A percentile compares a stretch with the other conserved stretches of the same genome.
Evolutionary conservation across 2,113 vertebrate species (phyloP).

Genomic region (Scomber colias): DNA sequence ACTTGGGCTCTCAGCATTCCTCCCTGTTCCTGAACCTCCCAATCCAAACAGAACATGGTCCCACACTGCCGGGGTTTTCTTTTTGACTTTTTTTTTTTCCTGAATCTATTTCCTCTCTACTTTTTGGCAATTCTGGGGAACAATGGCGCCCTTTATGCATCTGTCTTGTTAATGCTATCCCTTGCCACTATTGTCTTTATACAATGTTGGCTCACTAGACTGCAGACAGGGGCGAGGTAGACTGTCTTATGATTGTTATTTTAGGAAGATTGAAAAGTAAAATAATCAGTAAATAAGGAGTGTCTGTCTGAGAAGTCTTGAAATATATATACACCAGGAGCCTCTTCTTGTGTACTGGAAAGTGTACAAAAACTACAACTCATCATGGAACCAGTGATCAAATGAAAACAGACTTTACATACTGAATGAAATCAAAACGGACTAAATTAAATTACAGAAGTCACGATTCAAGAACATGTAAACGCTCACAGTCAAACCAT

Average conservation of each 20-base stretch:
- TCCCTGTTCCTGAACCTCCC: slow-evolving; percentile 82
- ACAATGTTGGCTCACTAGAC: slow-evolving; percentile 49
- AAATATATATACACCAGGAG: not conserved
- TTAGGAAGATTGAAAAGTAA: slow-evolving; percentile 39
- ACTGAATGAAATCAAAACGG: slow-evolving; percentile 33
- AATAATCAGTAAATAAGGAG: slow-evolving; percentile 32
- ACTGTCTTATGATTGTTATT: slow-evolving; percentile 45
- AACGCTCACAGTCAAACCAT: slow-evolving; percentile 22
- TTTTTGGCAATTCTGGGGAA: slow-evolving; percentile 72
- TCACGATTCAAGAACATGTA: slow-evolving; percentile 15
- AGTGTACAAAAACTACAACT: slow-evolving; percentile 35
- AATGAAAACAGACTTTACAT: slow-evolving; percentile 5
- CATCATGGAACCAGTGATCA: slow-evolving; percentile 29
- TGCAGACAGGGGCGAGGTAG: slow-evolving; percentile 48
- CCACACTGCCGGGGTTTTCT: slow-evolving; percentile 77
- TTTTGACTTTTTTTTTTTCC: slow-evolving; percentile 67
- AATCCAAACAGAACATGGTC: slow-evolving; percentile 81
- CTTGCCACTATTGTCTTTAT: slow-evolving; percentile 64
- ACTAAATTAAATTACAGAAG: slow-evolving; percentile 1
- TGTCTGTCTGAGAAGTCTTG: slow-evolving; percentile 6
- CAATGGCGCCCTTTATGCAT: slow-evolving; percentile 77
- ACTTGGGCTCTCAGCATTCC: slow-evolving; percentile 81
- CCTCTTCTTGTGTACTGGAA: slow-evolving; percentile 10
- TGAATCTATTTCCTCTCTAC: slow-evolving; percentile 79
- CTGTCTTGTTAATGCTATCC: slow-evolving; percentile 48